phyloP scores from a whole-genome alignment of 2,113 vertebrate genomes.

The Vireo altiloquus region DNA sequence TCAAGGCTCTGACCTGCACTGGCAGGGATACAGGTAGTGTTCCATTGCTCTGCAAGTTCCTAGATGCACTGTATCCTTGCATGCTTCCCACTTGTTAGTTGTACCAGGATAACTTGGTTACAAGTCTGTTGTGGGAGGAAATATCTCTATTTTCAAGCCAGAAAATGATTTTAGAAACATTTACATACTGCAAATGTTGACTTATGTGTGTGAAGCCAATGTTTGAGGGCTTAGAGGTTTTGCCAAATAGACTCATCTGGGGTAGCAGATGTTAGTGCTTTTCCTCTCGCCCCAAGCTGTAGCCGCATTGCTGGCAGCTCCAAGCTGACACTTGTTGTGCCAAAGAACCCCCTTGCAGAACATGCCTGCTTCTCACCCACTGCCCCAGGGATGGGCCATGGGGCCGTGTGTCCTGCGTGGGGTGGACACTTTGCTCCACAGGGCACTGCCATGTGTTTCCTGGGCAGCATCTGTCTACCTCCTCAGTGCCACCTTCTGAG shows the following conservation, averaged over 20 bases:
- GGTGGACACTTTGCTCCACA: not conserved
- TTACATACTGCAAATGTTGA: not conserved
- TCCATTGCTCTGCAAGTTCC: not conserved
- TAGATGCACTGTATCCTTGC: not conserved
- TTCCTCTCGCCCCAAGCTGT: not conserved
- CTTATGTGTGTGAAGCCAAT: not conserved
- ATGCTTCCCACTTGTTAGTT: not conserved
- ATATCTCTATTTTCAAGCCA: not conserved
- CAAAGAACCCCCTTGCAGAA: not conserved
- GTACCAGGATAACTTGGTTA: not conserved
- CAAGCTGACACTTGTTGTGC: not conserved
- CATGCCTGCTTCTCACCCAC: rapidly evolving
- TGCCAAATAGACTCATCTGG: slow-evolving; percentile 19
- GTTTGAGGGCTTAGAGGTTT: not conserved
- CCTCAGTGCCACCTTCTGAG: not conserved
- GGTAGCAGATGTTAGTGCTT: slow-evolving; percentile 33
- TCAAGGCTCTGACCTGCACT: not conserved
- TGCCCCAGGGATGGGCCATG: not conserved
- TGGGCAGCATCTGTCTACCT: not conserved
- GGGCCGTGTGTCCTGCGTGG: rapidly evolving
- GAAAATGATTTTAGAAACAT: not conserved
- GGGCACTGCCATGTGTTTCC: not conserved
- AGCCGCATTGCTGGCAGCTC: not conserved
- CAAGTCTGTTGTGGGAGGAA: not conserved
- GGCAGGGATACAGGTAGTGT: not conserved